These are phyloP conservation scores for Crematogaster levior DNA, from an alignment of 2,888 invertebrate species.

Conservation along the genomic window DNA sequence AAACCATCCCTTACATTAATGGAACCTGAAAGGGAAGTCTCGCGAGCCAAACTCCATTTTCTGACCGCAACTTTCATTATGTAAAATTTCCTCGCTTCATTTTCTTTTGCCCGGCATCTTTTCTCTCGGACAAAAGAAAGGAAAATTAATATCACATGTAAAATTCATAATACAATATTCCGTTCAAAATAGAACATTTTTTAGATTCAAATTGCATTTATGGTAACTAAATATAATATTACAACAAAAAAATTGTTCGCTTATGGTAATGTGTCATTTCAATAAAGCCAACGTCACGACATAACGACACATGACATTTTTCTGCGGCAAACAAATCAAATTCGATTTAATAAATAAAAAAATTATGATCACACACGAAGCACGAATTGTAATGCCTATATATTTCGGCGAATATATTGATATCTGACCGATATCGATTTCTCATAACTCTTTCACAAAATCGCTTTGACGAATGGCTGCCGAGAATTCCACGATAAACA, in stretches of 20 bases:
- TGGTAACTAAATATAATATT: slow-evolving; percentile 1
- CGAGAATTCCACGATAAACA: slow-evolving; percentile 34
- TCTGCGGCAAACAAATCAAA: slow-evolving; percentile 9
- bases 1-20: slow-evolving; percentile 57
- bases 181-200: neutral
- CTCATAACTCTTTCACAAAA: slow-evolving; percentile 31
- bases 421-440: slow-evolving; percentile 39
- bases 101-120: neutral
- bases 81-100: neutral
- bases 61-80: slow-evolving; percentile 33
- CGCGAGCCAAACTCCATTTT: slow-evolving; percentile 46
- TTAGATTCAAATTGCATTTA: neutral
- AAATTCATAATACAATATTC: neutral
- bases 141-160: neutral
- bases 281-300: neutral
- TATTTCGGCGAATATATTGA: slow-evolving; percentile 6
- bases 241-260: neutral
- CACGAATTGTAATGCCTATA: slow-evolving; percentile 12
- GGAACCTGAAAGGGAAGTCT: slow-evolving; percentile 59
- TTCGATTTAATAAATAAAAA: slow-evolving; percentile 4
- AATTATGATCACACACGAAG: slow-evolving; percentile 25
- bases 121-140: neutral
- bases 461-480: slow-evolving; percentile 52
- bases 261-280: neutral
- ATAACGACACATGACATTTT: neutral